Percentiles rank a stretch among this genome's conserved stretches.
phyloP scores from a whole-genome alignment of 1,140 invertebrate genomes.

The Lordiphosa clarofinis region DNA sequence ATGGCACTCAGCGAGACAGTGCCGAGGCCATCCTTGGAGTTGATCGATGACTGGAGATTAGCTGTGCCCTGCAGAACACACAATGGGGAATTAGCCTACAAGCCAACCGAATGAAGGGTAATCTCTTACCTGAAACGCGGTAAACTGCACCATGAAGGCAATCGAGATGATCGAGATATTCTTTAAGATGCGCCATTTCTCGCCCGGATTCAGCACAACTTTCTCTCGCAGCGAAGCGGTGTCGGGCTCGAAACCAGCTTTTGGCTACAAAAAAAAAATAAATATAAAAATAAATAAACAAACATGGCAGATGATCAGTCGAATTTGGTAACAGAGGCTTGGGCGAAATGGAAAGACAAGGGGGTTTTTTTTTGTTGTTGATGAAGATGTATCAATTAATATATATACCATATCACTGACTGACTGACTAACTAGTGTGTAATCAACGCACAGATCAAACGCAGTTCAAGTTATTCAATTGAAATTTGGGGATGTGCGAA shows the following conservation, averaged over 20 bases:
- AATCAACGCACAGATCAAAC: no score
- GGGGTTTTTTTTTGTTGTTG: no score
- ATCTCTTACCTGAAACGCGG: slow-evolving; percentile 86
- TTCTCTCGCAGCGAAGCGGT: slow-evolving; percentile 82
- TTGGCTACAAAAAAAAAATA: slow-evolving; percentile 70
- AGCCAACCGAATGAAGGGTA: no score
- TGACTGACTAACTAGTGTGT: no score
- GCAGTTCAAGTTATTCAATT: no score
- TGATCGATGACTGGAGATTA: slow-evolving; percentile 93
- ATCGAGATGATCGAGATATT: slow-evolving; percentile 92
- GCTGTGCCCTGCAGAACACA: slow-evolving; percentile 84
- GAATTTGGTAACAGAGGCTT: background rate
- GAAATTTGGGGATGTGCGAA: no score
- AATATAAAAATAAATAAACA: slow-evolving; percentile 20
- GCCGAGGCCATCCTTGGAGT: slow-evolving; percentile 90
- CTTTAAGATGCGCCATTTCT: slow-evolving; percentile 93
- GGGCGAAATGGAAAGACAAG: background rate
- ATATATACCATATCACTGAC: no score
- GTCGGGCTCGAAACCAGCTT: slow-evolving; percentile 77
- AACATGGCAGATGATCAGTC: slow-evolving; percentile 6
- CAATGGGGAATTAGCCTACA: no score
- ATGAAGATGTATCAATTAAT: no score
- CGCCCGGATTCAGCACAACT: slow-evolving; percentile 87
- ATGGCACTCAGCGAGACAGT: slow-evolving; percentile 92
- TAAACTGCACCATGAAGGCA: slow-evolving; percentile 96